Evolutionary conservation across 1,140 invertebrate genomes (phyloP), one percentile per base, ranked within the genome.

Genomic region (Elysia chlorotica): DNA sequence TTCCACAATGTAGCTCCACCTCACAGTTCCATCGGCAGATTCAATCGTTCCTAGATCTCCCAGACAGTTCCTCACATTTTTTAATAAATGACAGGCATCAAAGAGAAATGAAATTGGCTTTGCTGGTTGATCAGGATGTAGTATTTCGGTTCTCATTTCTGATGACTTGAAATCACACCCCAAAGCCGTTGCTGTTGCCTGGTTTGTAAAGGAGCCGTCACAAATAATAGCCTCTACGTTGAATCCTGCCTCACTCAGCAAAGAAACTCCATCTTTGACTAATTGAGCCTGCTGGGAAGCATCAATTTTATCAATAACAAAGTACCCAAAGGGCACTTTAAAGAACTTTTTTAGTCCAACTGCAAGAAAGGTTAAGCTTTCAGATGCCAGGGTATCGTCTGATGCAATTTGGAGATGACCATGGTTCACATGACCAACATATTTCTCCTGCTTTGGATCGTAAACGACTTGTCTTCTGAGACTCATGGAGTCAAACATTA

Each of bases 21-120:
- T n/a, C 23, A 66, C 41, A 19, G 3, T 4, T 6, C 41, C 19
- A n/a, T 6, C 36, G 2, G 10, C 37, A 66, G 4, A 10, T 5
- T 38, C 21, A 2, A 66, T 19, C 14, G 10, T 21, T 10, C 30
- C 10, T 17, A 38, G 25, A 2, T 33, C 14, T 17, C 30, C 31
- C 3, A 66, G 35, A 66, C 35, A 5, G 23, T 41, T 66, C 35
- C 65, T 37, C 33, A 66, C 65, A 36, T 23, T 21, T 25, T 66
- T 66, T 33, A 66, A n/a, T 66, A 66, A 19, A 30, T 66, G 36
- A 41, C 65, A 66, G 65, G 65, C 65, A 41, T 66, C 65, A 25
- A 66, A 66, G 3, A 66, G 37, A 23, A 38, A 66, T 25, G 19
- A 14, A 3, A 66, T 19, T 14, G 19, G 4, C 17, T 66, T 19